Evolutionary conservation across 2,797 vertebrate genomes (phyloP), one percentile per base, ranked within the genome.

Genomic region (Tiaroga cobitis): DNA sequence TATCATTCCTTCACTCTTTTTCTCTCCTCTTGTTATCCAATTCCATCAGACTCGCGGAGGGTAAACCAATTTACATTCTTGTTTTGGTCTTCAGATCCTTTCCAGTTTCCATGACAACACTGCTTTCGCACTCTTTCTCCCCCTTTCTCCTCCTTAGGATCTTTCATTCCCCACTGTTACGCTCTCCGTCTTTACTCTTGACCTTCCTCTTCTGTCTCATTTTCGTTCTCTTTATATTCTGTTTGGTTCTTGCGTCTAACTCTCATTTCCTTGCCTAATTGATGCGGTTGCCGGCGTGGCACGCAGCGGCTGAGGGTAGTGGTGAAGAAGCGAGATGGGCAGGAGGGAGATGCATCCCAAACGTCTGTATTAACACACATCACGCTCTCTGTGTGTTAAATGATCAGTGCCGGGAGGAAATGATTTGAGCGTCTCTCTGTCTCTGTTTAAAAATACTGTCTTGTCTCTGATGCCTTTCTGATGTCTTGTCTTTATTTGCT

Each of bases 61-160:
- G 94, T 95, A 96, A 96, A 96, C 94, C 87, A 87, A 96, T 97
- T 97, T 96, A 93, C 95, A 95, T 95, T 97, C 95, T 95, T 94
- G 91, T 95, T 96, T 95, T 95, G 94, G 95, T 94, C 94, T 93
- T 95, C 94, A 95, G 94, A 96, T 96, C 95, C 90, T 92, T 95
- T 89, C 93, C 94, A 95, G 96, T 98, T 96, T 95, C 97, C 96
- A 97, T 98, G 97, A 97, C 95, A 97, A 98, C 97, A 94, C 91
- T 94, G 93, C 95, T 96, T 93, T 96, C 95, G 94, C 95, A 95
- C 94, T 94, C 92, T 92, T 94, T 86, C 82, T 89, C 59, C 85
- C 89, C 34, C 61, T 83, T 79, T 85, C 85, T 88, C 89, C 81
- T 88, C 68, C 88, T 92, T 90, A 89, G 89, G 90, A 90, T 80